A percentile compares a stretch with the other conserved stretches of the same genome.
Conservation (phyloP, 2,797 vertebrate species). For the Heterohyrax brucei region DNA sequence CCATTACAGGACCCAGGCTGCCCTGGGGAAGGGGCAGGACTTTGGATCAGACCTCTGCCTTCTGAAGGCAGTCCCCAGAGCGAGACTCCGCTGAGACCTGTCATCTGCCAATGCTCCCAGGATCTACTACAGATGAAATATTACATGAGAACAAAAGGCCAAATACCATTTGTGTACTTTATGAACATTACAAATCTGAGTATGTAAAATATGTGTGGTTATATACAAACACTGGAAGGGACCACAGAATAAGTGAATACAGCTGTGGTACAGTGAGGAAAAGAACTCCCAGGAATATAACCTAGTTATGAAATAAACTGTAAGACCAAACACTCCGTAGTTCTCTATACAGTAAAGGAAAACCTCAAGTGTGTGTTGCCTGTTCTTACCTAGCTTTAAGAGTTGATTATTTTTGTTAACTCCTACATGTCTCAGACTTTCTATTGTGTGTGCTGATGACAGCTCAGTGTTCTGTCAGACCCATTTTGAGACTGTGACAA, state of each 20-base stretch:
- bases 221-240: neutral
- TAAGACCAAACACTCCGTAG: neutral
- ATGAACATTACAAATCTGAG: neutral
- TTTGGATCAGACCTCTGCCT: neutral
- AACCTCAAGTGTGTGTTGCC: neutral
- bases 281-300: constrained; percentile 1
- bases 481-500: neutral
- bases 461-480: constrained; percentile 4
- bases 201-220: neutral
- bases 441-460: neutral
- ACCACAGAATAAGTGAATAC: neutral
- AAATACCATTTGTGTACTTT: neutral
- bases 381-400: neutral
- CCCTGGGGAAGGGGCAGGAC: neutral
- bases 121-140: neutral
- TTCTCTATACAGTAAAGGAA: neutral
- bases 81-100: neutral
- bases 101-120: neutral
- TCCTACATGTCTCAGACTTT: neutral
- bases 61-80: neutral
- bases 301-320: neutral
- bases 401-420: neutral
- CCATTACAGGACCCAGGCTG: neutral
- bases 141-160: neutral
- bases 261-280: neutral